Percentiles rank a stretch among this genome's conserved stretches.
phyloP scores from a whole-genome alignment of 2,888 invertebrate species.

The Chymomyza procnemis region DNA sequence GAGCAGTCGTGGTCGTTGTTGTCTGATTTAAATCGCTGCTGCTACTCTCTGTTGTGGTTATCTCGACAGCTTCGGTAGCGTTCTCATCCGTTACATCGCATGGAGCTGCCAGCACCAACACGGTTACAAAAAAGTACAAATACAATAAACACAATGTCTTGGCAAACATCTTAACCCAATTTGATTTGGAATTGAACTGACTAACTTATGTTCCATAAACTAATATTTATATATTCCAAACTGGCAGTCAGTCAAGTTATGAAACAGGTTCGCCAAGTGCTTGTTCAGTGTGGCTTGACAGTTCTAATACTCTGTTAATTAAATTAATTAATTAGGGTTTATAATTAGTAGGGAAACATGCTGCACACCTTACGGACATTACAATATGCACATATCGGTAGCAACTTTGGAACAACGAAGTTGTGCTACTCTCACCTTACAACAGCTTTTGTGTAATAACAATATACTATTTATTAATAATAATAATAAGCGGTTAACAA shows the following conservation, averaged over 20 bases:
- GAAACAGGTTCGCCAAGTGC: neutral
- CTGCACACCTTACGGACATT: constrained; percentile 7
- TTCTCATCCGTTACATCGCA: neutral
- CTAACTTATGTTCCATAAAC: neutral
- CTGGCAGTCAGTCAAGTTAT: neutral
- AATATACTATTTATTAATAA: too few species aligned
- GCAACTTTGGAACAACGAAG: constrained; percentile 6
- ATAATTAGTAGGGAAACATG: neutral
- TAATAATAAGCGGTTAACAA: too few species aligned
- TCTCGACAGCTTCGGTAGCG: neutral
- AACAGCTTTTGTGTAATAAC: too few species aligned
- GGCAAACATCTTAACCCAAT: neutral
- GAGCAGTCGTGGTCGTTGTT: neutral
- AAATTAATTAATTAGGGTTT: neutral
- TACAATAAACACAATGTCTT: neutral
- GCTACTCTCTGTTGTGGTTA: neutral
- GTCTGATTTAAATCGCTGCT: neutral
- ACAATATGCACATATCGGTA: constrained; percentile 16
- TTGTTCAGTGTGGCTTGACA: neutral
- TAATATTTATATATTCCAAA: neutral
- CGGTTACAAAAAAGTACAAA: neutral
- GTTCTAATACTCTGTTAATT: neutral
- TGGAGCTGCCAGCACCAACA: neutral
- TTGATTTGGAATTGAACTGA: neutral
- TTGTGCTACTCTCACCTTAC: neutral